These are phyloP conservation scores for Pardalotus punctatus DNA, from an alignment of 2,113 vertebrate genomes.

Conservation along the genomic window DNA sequence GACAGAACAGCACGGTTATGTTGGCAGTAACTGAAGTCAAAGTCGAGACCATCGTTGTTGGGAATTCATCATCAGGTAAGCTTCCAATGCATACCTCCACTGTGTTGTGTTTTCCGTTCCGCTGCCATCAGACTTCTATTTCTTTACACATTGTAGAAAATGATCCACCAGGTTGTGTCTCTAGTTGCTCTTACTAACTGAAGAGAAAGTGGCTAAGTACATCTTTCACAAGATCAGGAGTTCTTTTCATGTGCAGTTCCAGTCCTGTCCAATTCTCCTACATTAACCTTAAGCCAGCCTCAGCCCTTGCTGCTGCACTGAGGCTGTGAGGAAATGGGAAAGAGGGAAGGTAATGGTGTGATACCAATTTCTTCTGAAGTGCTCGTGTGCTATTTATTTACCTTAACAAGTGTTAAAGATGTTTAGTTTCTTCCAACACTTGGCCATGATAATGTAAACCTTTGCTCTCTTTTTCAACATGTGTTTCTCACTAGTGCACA, in stretches of 20 bases:
- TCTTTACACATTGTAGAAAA: background rate
- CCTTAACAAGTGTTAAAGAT: background rate
- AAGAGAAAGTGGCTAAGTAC: background rate
- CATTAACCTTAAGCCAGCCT: background rate
- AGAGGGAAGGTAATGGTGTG: background rate
- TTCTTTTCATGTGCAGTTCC: background rate
- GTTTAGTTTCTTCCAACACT: background rate
- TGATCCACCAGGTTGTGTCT: background rate
- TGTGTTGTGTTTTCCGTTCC: background rate
- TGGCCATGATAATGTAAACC: background rate
- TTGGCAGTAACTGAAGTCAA: conserved; percentile 90
- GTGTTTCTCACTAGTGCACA: background rate
- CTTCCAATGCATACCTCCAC: background rate
- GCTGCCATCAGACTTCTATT: background rate
- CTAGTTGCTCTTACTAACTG: background rate
- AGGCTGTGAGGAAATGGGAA: background rate
- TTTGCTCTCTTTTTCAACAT: background rate
- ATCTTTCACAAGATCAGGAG: background rate
- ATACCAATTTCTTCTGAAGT: background rate
- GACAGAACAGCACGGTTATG: conserved; percentile 89
- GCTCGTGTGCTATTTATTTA: background rate
- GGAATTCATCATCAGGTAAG: conserved; percentile 78
- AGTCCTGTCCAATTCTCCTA: background rate
- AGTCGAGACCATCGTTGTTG: conserved; percentile 78
- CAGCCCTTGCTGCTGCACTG: background rate